Base-by-base conservation (phyloP, 2,113 vertebrate species). In the Gobius niger region DNA sequence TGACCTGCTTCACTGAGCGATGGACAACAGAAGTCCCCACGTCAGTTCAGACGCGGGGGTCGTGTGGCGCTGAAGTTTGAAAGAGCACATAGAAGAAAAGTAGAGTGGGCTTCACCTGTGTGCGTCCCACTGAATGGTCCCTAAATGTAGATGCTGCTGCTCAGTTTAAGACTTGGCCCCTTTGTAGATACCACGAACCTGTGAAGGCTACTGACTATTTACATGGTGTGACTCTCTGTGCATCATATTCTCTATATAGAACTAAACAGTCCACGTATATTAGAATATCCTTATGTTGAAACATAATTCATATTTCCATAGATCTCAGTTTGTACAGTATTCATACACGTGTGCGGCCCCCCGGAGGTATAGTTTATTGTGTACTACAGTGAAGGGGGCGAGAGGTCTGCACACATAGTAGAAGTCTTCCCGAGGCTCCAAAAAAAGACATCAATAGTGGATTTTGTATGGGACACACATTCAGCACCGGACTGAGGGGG, bases 341-440 rank as follows among this genome's bases (percentile, higher is more conserved):
- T 93, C 90, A 88, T 80, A 77, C 86, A 93, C 40, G 60, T 62
- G 41, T 93, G 93, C 24, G 93, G 92, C 90, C 93, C 93, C 91
- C 93, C 91, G 88, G 92, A 92, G 94, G 94, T 95, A 93, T 94
- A 82, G 78, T 73, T 82, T 85, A 77, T 86, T 93, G 93, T 94
- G 96, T 92, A 93, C 86, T 93, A 93, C 92, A 84, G 72, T 77
- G 92, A 92, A 63, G 76, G 68, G 76, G 73, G 85, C 82, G 80
- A 74, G 75, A 95, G 93, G 93, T 94, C 95, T 94, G 94, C 93
- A 95, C 93, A 92, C 18, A 93, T 93, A 90, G 92, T 95, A 95
- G 93, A 92, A 94, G 75, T 84, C 93, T 93, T 92, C 92, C 90
- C 91, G 90, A 93, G 92, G 93, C 90, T 92, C 88, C 90, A 95